A percentile compares a stretch with the other conserved stretches of the same genome.
Evolutionary conservation across 2,797 vertebrate genomes (phyloP).

Genomic region (Pipistrellus nathusii): DNA sequence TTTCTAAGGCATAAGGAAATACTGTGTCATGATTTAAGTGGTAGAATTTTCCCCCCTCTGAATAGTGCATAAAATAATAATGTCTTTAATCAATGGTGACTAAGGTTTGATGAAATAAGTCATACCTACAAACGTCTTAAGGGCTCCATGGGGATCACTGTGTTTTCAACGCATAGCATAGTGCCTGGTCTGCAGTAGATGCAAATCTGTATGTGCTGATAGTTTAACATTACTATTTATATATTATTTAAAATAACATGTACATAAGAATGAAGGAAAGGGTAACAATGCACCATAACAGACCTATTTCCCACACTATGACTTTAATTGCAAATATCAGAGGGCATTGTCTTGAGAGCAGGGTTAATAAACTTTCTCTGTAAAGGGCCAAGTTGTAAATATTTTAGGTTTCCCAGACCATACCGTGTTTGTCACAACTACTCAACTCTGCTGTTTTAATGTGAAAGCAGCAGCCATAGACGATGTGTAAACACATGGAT

Average conservation of each 20-base stretch:
- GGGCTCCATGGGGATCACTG: not conserved
- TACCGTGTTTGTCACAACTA: not conserved
- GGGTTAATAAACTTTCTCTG: not conserved
- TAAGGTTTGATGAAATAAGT: constrained; percentile 60
- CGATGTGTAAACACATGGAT: not conserved
- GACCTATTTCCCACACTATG: not conserved
- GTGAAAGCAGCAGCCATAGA: not conserved
- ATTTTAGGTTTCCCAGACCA: not conserved
- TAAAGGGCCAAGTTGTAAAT: not conserved
- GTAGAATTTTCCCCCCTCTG: constrained; percentile 40
- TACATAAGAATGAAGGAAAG: not conserved
- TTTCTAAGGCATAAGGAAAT: constrained; percentile 71
- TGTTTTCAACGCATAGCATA: not conserved
- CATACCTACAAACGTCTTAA: not conserved
- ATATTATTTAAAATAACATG: constrained; percentile 37
- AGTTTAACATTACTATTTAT: constrained; percentile 11
- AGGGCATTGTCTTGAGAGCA: not conserved
- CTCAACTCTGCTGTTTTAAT: not conserved
- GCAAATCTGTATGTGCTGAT: not conserved
- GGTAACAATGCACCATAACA: not conserved
- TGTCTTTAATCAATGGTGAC: constrained; percentile 65
- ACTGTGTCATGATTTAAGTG: constrained; percentile 65
- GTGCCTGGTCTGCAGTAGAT: not conserved
- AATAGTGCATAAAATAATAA: constrained; percentile 67
- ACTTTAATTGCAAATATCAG: not conserved